These are phyloP conservation scores for Gymnogyps californianus DNA, from an alignment of 2,113 vertebrate species.

Conservation along the genomic window DNA sequence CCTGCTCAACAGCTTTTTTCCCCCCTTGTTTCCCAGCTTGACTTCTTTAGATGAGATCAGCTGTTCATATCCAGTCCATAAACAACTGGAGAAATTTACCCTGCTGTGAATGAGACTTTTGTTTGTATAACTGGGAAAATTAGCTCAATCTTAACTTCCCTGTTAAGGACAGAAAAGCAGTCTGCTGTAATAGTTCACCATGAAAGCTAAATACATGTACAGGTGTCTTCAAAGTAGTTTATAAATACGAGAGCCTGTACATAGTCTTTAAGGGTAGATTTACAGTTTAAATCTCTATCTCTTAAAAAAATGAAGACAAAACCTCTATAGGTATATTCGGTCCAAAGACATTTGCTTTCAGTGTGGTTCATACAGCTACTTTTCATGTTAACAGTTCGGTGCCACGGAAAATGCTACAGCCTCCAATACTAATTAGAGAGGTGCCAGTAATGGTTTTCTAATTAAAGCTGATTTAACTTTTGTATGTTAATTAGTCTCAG, in stretches of 20 bases:
- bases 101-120: slow-evolving; percentile 33
- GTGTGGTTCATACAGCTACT: neutral
- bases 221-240: neutral
- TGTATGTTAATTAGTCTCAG: slow-evolving; percentile 23
- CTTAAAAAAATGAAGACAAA: neutral
- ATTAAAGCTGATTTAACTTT: slow-evolving; percentile 16
- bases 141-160: neutral
- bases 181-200: neutral
- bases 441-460: neutral
- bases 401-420: neutral
- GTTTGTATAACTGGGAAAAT: slow-evolving; percentile 10
- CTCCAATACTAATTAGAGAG: neutral
- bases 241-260: neutral
- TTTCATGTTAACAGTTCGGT: fast-evolving
- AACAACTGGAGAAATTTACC: slow-evolving; percentile 32
- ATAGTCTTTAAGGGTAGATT: neutral
- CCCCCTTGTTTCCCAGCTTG: neutral
- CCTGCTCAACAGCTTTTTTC: neutral
- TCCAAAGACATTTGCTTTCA: neutral
- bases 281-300: neutral
- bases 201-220: neutral
- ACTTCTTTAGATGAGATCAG: slow-evolving; percentile 4
- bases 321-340: neutral
- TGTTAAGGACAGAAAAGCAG: neutral
- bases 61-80: neutral